Percentiles rank a stretch among this genome's conserved stretches.
phyloP scores from a whole-genome alignment of 2,113 vertebrate species.

The Patagioenas fasciata region DNA sequence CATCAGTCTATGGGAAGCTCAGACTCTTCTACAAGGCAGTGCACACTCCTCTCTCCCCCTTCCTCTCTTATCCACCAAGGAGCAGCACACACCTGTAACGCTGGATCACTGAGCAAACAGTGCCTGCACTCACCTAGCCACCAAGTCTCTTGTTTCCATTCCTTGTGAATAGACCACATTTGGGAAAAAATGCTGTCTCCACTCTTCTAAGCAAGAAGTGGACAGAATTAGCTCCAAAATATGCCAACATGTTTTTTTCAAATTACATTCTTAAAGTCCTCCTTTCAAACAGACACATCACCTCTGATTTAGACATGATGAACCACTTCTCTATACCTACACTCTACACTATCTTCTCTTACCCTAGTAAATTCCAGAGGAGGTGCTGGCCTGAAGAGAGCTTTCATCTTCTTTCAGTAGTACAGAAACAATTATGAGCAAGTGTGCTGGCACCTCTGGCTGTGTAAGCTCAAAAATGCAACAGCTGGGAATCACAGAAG shows the following conservation, averaged over 20 bases:
- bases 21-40: not conserved
- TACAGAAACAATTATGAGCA: not conserved
- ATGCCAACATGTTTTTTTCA: not conserved
- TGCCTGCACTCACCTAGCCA: not conserved
- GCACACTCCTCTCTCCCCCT: not conserved
- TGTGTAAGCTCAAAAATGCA: not conserved
- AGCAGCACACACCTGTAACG: not conserved
- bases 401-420: not conserved
- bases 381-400: not conserved
- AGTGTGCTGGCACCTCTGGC: not conserved
- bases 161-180: not conserved
- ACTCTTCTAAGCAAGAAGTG: not conserved
- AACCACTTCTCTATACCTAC: not conserved
- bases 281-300: not conserved
- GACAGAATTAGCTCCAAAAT: not conserved
- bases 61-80: fast-evolving
- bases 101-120: fast-evolving
- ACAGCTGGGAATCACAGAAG: not conserved
- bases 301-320: not conserved
- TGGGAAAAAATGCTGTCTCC: not conserved
- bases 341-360: not conserved
- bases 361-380: not conserved
- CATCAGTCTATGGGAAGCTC: not conserved
- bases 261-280: not conserved
- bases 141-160: not conserved